These are phyloP conservation scores for Pipistrellus kuhlii DNA, from an alignment of 2,797 vertebrate genomes.

Conservation along the genomic window DNA sequence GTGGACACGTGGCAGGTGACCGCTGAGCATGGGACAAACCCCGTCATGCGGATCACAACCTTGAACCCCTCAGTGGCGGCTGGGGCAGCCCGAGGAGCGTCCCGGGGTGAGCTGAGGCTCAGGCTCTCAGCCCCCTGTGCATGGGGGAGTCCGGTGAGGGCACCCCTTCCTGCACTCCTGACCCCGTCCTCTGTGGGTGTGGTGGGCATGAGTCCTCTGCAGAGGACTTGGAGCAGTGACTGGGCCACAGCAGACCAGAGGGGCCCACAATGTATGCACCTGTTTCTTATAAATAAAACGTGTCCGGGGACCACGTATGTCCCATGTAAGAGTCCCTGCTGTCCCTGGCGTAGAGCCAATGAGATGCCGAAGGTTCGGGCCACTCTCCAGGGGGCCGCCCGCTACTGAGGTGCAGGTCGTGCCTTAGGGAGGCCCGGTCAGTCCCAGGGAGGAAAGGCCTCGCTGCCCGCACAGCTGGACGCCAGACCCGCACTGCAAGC, in stretches of 20 bases:
- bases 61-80: not conserved
- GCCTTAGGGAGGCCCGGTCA: not conserved
- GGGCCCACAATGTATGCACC: not conserved
- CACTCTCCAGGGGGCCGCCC: too few relatives aligned
- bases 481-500: not conserved
- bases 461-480: fast-evolving
- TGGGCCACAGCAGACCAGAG: not conserved
- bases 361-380: not conserved
- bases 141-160: too few relatives aligned
- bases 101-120: fast-evolving
- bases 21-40: not conserved
- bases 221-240: not conserved
- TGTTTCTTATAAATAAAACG: not conserved
- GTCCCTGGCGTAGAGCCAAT: not conserved
- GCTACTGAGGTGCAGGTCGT: not conserved
- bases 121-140: fast-evolving
- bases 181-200: too few relatives aligned
- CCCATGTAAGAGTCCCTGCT: not conserved
- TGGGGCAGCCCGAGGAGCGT: not conserved
- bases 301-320: not conserved
- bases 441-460: not conserved
- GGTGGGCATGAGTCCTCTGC: not conserved
- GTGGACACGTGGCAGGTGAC: not conserved
- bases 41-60: too few relatives aligned
- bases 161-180: not conserved